Evolutionary conservation across 1,140 invertebrate species (phyloP).

Genomic region (Drosophila pseudoananassae): DNA sequence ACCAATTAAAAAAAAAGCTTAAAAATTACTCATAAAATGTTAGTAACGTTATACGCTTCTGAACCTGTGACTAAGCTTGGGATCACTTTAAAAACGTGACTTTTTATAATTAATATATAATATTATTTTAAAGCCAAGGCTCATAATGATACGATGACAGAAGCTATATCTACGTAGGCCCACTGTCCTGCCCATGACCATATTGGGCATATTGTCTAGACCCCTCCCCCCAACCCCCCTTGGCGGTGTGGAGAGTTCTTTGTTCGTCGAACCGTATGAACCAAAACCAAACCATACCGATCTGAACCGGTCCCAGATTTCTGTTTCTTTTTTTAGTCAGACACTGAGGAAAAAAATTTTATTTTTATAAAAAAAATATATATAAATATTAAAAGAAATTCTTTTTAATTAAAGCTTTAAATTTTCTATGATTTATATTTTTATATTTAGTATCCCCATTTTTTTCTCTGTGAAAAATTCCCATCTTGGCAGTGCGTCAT

Average conservation of each 20-base stretch:
- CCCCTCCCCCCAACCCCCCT: too few species aligned
- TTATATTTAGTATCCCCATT: too few species aligned
- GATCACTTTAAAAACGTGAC: background rate
- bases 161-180: background rate
- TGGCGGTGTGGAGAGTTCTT: conserved; percentile 54
- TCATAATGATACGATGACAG: too few species aligned
- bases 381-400: too few species aligned
- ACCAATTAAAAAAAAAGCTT: background rate
- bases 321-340: conserved; percentile 1
- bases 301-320: conserved; percentile 53
- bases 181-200: conserved; percentile 46
- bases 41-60: background rate
- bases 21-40: too few species aligned
- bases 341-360: conserved; percentile 6
- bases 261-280: conserved; percentile 53
- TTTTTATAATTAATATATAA: conserved; percentile 2
- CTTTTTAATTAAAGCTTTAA: too few species aligned
- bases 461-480: conserved; percentile 26
- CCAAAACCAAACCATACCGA: conserved; percentile 14
- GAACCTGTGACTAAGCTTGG: background rate
- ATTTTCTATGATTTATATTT: too few species aligned
- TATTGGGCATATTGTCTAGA: conserved; percentile 66
- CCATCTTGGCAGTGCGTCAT: conserved; percentile 64
- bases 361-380: too few species aligned
- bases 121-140: background rate